phyloP scores from a whole-genome alignment of 37 sponge, comb jelly and placozoan genomes.

The Oscarella lobularis region DNA sequence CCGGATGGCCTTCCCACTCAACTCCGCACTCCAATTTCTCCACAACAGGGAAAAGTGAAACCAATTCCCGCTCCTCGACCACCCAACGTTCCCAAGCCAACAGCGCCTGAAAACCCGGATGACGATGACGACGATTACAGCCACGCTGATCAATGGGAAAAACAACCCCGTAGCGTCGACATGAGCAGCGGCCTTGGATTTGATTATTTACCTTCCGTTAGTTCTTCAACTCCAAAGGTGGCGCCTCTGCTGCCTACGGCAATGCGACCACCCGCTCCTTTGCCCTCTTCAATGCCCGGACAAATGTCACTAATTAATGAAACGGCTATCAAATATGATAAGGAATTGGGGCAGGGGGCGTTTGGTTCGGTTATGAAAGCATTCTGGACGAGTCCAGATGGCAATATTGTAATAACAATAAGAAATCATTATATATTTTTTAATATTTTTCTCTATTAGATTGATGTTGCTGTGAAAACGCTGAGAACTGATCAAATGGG shows the following conservation, averaged over 20 bases:
- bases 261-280: no score
- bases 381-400: constrained; percentile 23
- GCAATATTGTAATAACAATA: constrained; percentile 13
- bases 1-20: constrained; percentile 79
- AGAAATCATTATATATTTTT: not conserved
- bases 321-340: not conserved
- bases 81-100: not conserved
- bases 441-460: constrained; percentile 5
- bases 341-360: constrained; percentile 60
- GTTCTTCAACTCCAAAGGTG: no score
- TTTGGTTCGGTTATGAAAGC: constrained; percentile 80
- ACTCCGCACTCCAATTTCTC: constrained; percentile 41
- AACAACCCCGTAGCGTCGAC: no score
- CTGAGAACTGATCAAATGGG: constrained; percentile 63
- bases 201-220: no score
- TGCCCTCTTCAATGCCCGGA: no score
- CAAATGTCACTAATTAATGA: not conserved
- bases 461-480: constrained; percentile 86
- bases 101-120: not conserved
- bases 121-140: constrained; percentile 4
- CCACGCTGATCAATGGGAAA: not conserved
- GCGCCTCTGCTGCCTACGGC: no score
- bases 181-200: no score
- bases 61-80: not conserved
- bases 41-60: not conserved